phyloP scores from a whole-genome alignment of 2,797 vertebrate species.

The Rhinoraja longicauda region DNA sequence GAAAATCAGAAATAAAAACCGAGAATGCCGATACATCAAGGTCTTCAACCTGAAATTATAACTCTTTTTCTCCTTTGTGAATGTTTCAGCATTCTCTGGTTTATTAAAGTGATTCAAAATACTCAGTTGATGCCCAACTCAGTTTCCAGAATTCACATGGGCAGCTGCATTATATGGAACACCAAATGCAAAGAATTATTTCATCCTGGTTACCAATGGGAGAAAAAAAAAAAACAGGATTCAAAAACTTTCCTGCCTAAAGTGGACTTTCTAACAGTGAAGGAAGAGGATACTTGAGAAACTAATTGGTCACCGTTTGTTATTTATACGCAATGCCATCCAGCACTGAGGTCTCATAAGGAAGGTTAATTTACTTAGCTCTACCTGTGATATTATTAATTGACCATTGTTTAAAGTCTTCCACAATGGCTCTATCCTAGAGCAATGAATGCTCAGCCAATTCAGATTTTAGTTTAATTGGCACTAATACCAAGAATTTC shows the following conservation, averaged over 20 bases:
- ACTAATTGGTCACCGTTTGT: neutral
- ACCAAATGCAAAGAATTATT: neutral
- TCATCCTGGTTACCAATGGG: conserved; percentile 1
- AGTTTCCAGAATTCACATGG: neutral
- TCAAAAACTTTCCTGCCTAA: neutral
- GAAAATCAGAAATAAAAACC: too few relatives aligned
- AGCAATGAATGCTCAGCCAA: neutral
- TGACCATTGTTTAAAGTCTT: neutral
- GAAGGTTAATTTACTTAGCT: neutral
- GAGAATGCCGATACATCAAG: too few relatives aligned
- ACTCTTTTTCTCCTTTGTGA: too few relatives aligned
- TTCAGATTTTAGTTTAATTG: neutral
- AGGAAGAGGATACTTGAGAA: neutral
- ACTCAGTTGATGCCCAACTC: neutral
- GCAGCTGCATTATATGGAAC: neutral
- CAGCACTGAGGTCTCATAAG: neutral
- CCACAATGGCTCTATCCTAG: neutral
- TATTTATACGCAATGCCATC: neutral
- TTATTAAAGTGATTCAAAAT: too few relatives aligned
- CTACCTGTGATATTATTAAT: neutral
- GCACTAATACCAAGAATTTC: neutral
- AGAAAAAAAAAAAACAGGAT: neutral
- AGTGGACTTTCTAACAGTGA: neutral
- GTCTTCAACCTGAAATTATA: too few relatives aligned
- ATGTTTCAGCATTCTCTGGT: too few relatives aligned